Base-by-base conservation (phyloP, 2,888 invertebrate genomes). In the Scaeva pyrastri region DNA sequence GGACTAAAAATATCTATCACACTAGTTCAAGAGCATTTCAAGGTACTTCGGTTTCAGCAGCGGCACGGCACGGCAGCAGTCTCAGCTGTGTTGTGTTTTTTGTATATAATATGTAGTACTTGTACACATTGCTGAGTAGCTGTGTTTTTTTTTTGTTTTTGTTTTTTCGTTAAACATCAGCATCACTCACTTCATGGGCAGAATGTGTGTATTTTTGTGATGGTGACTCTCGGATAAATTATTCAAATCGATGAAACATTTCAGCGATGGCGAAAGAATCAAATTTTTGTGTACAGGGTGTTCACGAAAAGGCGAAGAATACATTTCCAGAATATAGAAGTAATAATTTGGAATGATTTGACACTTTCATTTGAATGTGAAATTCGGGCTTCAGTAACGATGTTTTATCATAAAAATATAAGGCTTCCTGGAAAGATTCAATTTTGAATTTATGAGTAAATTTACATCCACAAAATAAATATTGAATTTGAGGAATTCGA, bases 1-100 rank as follows among this genome's bases (percentile, higher is more conserved):
- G 62, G 56, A 64, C 85, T 85, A 85, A 76, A 85, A 85, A 85
- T 85, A 85, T 68, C 73, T 62, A 60, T 41, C 68, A 58, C 72
- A 80, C 85, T 85, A 76, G 85, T 85, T 85, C 85, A 85, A 85
- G 85, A 85, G 76, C 85, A 85, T 75, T 85, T 72, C 76, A 80
- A 85, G 84, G 79, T 66, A 75, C 74, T 48, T 26, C 36, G 26
- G 72, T 39, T 64, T 45, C 48, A 31, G 31, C 31, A 31, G 31
- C 31, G 8, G n/a, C n/a, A n/a, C n/a, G n/a, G n/a, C n/a, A n/a
- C n/a, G n/a, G 5, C 31, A 31, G 31, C 6, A 31, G 31, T 31
- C 41, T 64, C 64, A 23, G 64, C 21, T 64, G 26, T 43, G 66
- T 41, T 52, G 56, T 74, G 43, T 26, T 36, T 23, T 21, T 41